Conservation (phyloP, 2,888 invertebrate species). For the Ormyrus labotus region DNA sequence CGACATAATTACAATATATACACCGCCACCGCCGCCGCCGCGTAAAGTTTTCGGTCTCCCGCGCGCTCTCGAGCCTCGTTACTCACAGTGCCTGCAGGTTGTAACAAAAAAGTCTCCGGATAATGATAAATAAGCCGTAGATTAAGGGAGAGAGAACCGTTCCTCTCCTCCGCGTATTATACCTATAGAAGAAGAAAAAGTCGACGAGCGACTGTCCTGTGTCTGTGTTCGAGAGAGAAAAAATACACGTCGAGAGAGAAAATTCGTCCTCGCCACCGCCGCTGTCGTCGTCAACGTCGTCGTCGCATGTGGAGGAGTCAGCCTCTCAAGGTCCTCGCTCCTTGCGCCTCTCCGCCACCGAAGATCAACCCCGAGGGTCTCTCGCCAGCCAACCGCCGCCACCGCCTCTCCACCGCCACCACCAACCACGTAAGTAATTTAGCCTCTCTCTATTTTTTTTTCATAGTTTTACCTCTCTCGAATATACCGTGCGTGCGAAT, state of each 20-base stretch:
- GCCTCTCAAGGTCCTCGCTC: constrained; percentile 15
- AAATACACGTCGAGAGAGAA: background rate
- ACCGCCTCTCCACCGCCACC: background rate
- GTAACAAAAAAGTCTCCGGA: no score
- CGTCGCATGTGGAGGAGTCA: constrained; percentile 29
- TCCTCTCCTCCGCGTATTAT: background rate
- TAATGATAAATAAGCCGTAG: no score
- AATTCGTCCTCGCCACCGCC: background rate
- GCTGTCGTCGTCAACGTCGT: no score
- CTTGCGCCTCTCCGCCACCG: background rate
- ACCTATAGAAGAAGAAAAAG: background rate
- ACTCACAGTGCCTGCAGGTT: constrained; percentile 26
- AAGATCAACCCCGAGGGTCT: constrained; percentile 24
- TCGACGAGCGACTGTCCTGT: background rate
- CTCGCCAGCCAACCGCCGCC: constrained; percentile 7
- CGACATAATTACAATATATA: background rate
- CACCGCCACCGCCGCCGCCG: background rate
- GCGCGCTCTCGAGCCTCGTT: background rate
- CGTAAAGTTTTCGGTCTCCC: background rate
- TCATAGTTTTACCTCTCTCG: background rate
- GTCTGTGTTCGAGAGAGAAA: background rate
- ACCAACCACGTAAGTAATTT: constrained; percentile 4
- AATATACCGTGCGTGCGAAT: no score
- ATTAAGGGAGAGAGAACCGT: background rate
- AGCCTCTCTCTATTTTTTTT: background rate